phyloP scores from a whole-genome alignment of 1,140 invertebrate genomes.

The Magallana ariakensis region DNA sequence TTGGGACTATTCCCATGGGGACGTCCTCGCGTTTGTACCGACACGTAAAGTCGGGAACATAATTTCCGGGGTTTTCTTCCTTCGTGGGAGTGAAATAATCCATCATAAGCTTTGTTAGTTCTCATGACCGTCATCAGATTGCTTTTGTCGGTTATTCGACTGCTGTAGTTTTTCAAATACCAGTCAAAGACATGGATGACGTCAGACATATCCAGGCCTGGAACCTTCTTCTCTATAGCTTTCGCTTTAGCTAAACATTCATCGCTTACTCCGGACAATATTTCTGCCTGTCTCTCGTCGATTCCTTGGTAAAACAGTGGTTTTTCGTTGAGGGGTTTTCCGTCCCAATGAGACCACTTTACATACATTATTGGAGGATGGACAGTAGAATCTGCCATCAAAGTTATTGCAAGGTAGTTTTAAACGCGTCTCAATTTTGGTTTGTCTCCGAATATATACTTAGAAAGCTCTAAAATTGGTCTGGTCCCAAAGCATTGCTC shows the following conservation, averaged over 20 bases:
- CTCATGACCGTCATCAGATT: slow-evolving; percentile 58
- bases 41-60: slow-evolving; percentile 66
- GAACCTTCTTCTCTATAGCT: slow-evolving; percentile 52
- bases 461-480: slow-evolving; percentile 51
- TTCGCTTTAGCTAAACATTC: slow-evolving; percentile 63
- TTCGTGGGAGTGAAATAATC: slow-evolving; percentile 69
- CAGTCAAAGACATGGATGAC: slow-evolving; percentile 68
- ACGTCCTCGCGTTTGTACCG: slow-evolving; percentile 69
- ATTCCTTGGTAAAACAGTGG: slow-evolving; percentile 71
- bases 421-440: slow-evolving; percentile 54
- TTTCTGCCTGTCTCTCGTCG: slow-evolving; percentile 57
- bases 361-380: slow-evolving; percentile 70
- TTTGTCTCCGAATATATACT: slow-evolving; percentile 62
- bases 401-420: slow-evolving; percentile 64
- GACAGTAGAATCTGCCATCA: slow-evolving; percentile 64
- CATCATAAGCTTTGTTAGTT: slow-evolving; percentile 69
- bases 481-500: slow-evolving; percentile 50
- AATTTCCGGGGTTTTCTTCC: slow-evolving; percentile 47
- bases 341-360: slow-evolving; percentile 63
- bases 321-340: slow-evolving; percentile 55
- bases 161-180: slow-evolving; percentile 61
- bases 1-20: slow-evolving; percentile 68
- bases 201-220: slow-evolving; percentile 59
- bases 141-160: slow-evolving; percentile 61
- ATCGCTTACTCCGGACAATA: slow-evolving; percentile 62